phyloP scores from a whole-genome alignment of 2,797 vertebrate genomes.

The Danio kyathit region DNA sequence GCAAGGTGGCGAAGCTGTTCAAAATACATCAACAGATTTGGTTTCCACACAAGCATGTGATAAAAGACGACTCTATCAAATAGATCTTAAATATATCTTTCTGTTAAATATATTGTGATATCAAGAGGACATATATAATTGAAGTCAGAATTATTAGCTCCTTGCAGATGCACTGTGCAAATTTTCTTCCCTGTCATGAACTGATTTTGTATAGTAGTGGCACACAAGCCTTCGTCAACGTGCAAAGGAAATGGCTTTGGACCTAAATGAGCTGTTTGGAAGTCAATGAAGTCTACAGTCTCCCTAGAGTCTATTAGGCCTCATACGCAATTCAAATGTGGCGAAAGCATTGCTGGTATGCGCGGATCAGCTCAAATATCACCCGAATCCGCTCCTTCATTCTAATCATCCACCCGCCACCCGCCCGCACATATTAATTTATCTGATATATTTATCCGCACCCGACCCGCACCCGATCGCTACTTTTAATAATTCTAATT shows the following conservation, averaged over 20 bases:
- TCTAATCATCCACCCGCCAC: too few species aligned
- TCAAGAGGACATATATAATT: too few species aligned
- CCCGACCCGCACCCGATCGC: too few species aligned
- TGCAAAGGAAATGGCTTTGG: conserved; percentile 64
- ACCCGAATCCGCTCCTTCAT: too few species aligned
- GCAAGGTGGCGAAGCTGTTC: neutral
- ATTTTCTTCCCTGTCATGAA: neutral
- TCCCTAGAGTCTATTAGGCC: conserved; percentile 66
- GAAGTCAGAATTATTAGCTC: too few species aligned
- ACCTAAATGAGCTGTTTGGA: conserved; percentile 67
- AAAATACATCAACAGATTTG: neutral
- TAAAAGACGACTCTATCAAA: too few species aligned
- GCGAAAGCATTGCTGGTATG: conserved; percentile 37
- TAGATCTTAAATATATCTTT: neutral
- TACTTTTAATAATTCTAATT: too few species aligned
- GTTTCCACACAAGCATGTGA: neutral
- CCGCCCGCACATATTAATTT: too few species aligned
- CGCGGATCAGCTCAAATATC: too few species aligned
- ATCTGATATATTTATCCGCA: too few species aligned
- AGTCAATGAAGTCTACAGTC: conserved; percentile 58
- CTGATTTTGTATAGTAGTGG: neutral
- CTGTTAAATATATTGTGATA: neutral
- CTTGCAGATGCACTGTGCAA: neutral
- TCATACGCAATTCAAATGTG: conserved; percentile 67
- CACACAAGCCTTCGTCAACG: conserved; percentile 63